Base-by-base conservation (phyloP, 2,888 invertebrate species). In the Brenthis ino region DNA sequence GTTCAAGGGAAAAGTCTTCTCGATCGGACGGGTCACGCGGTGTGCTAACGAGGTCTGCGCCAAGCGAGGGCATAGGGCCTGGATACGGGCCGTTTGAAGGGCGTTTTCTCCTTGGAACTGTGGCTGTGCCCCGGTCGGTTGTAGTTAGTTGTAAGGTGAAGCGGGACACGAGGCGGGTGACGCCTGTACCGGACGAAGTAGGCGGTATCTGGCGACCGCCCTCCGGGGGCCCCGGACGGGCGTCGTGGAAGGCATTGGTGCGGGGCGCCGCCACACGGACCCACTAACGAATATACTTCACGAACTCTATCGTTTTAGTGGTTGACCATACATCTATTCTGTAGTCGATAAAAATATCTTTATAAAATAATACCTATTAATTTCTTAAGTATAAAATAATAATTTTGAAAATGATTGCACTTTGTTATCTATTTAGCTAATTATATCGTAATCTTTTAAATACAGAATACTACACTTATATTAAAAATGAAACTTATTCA, bases 141-240 rank as follows among this genome's bases (percentile, higher is more conserved):
- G 81, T 79, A 83, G 85, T 43, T 84, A 83, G 85, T 43, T 84
- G 83, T 65, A 68, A 74, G 69, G 85, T 86, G 83, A 85, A 87
- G 88, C 88, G 89, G 90, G 88, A 90, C 88, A 89, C 89, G 89
- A 89, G 87, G 85, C 89, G 84, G 85, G 85, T 84, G 89, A 87
- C 90, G 89, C 89, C 89, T 89, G 90, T 91, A 90, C 91, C 91
- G 88, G 91, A 91, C 91, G 89, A 91, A 88, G 92, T 92, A 91
- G 92, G 91, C 91, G 91, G 90, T 84, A 86, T 87, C 90, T 82
- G 87, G 86, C 91, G 90, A 87, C 89, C 91, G 91, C 91, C 91
- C 91, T 89, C 88, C 85, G 83, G 85, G 87, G 89, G 89, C 88
- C 90, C 89, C 89, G 87, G 87, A 83, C 85, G 83, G 86, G 78